These are phyloP conservation scores for Hypanus sabinus DNA, from an alignment of 2,113 vertebrate genomes.

Conservation along the genomic window DNA sequence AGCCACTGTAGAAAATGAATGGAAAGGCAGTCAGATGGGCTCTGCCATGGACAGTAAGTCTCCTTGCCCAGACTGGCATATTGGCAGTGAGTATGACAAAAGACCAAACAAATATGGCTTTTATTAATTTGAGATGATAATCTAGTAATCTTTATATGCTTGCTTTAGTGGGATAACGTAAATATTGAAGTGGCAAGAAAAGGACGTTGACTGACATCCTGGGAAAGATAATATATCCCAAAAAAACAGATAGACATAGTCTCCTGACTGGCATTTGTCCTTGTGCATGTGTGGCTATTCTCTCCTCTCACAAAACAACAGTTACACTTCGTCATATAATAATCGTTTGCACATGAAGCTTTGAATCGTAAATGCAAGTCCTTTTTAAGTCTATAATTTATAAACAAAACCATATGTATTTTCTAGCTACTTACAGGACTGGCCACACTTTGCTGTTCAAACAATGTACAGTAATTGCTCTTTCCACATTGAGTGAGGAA, in stretches of 20 bases:
- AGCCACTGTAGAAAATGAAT: neutral
- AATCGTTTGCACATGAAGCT: neutral
- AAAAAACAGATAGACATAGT: neutral
- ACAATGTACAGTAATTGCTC: neutral
- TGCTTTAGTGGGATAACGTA: neutral
- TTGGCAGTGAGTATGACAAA: neutral
- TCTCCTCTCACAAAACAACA: neutral
- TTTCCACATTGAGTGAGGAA: neutral
- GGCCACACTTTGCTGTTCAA: neutral
- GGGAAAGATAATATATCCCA: neutral
- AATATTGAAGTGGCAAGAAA: neutral
- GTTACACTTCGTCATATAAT: neutral
- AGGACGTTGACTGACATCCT: neutral
- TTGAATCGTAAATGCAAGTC: neutral
- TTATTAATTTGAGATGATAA: neutral
- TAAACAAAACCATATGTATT: neutral
- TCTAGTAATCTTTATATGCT: neutral
- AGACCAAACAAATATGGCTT: neutral
- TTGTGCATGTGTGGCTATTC: neutral
- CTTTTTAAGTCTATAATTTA: neutral
- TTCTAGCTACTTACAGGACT: neutral
- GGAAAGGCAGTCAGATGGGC: neutral
- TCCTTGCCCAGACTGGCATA: neutral
- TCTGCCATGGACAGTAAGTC: neutral
- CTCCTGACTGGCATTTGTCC: neutral